Evolutionary conservation across 2,888 invertebrate genomes (phyloP), one percentile per base, ranked within the genome.

Genomic region (Drosophila fulvimacula): DNA sequence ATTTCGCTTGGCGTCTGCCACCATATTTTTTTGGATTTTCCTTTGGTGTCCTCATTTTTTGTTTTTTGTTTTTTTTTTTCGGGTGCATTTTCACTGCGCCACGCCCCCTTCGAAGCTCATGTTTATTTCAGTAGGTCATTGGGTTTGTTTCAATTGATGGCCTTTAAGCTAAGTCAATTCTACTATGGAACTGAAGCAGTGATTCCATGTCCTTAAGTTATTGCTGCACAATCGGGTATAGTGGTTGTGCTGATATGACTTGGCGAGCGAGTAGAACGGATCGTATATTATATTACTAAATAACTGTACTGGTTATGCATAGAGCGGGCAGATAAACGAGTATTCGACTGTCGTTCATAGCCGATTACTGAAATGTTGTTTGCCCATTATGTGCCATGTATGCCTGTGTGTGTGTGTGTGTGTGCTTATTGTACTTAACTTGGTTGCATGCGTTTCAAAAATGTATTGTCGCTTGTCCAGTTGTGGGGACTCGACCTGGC

Each of bases 91-190:
- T 11, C 21, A 17, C 11, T 24, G 52, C 13, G 19, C 17, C 42
- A 51, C 66, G 13, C 42, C 52, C 58, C 21, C 42, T 15, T 4
- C 51, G 32, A 19, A 42, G 32, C 30, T 32, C 41, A 42, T 56
- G 42, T 17, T 56, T 59, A 59, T 59, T 56, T 69, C 61, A 68
- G 49, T 68, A 55, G 58, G 58, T 69, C 69, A 69, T 41, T 55
- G 58, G 48, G 21, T 59, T 34, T 30, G 39, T 51, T 38, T 42
- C 58, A 64, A 69, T 69, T 63, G 55, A 44, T 68, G 68, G 38
- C 60, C 39, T 55, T 67, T 44, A 52, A 51, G 46, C 21, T n/a
- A 38, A 30, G 52, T 66, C 46, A 19, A 24, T 51, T 30, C 59
- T 49, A 53, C 55, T 55, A n/a, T 48, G 17, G 10, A 19, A 5